These are phyloP conservation scores for Indicator indicator DNA, from an alignment of 2,113 vertebrate species.

Conservation along the genomic window DNA sequence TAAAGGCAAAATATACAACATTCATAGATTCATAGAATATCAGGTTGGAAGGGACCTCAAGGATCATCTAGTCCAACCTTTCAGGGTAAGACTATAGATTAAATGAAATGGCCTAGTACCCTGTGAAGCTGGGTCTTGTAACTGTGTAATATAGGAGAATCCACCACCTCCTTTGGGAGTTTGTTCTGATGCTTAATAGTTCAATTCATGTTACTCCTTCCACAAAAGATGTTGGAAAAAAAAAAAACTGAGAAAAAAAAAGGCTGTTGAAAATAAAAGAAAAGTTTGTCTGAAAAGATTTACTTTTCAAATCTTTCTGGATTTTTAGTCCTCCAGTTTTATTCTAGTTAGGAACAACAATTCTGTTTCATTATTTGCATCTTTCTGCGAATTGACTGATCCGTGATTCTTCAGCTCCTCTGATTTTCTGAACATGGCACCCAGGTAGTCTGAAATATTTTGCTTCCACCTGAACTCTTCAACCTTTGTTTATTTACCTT, in stretches of 20 bases:
- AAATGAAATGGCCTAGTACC: too few relatives aligned
- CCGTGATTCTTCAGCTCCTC: neutral
- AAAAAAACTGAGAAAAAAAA: neutral
- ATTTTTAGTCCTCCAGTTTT: neutral
- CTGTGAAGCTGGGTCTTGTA: too few relatives aligned
- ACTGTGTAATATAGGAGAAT: too few relatives aligned
- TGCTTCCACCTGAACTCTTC: neutral
- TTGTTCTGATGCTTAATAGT: too few relatives aligned
- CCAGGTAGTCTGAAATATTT: neutral
- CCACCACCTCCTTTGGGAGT: too few relatives aligned
- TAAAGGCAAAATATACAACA: neutral
- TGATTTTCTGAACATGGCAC: neutral
- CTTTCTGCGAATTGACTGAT: neutral
- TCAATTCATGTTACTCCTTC: neutral
- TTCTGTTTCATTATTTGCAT: neutral
- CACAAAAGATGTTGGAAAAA: neutral
- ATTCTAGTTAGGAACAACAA: neutral
- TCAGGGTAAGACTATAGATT: too few relatives aligned
- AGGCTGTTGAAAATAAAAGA: neutral
- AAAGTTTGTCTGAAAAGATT: neutral
- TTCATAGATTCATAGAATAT: too few relatives aligned
- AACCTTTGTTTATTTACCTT: neutral
- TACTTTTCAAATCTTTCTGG: neutral
- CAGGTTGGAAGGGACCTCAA: too few relatives aligned
- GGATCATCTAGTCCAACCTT: too few relatives aligned